phyloP scores from a whole-genome alignment of 2,888 invertebrate species.

The Piscicola geometra region DNA sequence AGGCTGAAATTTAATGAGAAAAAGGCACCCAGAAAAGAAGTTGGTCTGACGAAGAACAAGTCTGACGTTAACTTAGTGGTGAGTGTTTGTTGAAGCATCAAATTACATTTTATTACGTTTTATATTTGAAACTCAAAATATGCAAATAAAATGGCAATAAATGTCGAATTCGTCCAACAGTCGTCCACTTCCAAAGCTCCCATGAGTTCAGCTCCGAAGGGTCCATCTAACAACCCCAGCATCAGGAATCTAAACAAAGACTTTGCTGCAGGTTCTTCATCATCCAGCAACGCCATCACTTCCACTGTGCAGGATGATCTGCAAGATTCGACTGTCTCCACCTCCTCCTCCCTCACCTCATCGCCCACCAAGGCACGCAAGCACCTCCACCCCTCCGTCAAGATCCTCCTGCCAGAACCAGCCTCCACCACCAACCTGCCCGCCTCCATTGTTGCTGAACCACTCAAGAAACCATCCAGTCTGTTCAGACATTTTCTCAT shows the following conservation, averaged over 20 bases:
- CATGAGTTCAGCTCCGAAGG: constrained; percentile 10
- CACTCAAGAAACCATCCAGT: neutral
- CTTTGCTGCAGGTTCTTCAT: constrained; percentile 7
- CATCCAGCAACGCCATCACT: neutral
- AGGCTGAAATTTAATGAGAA: neutral
- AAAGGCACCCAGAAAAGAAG: constrained; percentile 12
- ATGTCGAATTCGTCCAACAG: too few relatives aligned
- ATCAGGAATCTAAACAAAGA: neutral
- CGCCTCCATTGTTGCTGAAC: neutral
- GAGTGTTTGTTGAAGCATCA: neutral
- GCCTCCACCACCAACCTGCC: constrained; percentile 32
- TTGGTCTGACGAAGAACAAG: constrained; percentile 2
- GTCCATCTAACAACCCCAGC: neutral
- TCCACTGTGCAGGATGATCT: constrained; percentile 13
- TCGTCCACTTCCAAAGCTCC: constrained; percentile 27
- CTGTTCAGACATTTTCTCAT: neutral
- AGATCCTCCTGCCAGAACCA: neutral
- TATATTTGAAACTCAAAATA: neutral
- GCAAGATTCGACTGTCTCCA: constrained; percentile 32
- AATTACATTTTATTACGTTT: neutral
- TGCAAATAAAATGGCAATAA: too few relatives aligned
- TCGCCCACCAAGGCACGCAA: constrained; percentile 19
- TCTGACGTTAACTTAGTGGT: constrained; percentile 31
- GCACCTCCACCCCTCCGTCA: constrained; percentile 1
- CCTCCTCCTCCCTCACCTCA: constrained; percentile 25